Base-by-base conservation (phyloP, 2,888 invertebrate species). In the Holacanthella duospinosa region DNA sequence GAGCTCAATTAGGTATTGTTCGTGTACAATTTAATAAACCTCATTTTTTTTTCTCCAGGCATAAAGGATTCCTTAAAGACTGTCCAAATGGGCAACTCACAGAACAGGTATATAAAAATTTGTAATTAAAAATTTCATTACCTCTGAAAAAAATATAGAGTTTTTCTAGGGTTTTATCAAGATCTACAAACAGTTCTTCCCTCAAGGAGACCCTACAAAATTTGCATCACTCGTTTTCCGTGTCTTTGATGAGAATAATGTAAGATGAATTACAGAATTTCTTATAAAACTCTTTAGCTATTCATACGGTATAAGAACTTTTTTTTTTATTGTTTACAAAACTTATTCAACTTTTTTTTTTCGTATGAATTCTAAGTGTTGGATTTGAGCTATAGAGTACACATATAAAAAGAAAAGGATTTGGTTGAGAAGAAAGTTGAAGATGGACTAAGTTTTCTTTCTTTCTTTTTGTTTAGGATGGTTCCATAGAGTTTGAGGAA, bases 111-210 rank as follows among this genome's bases (percentile, higher is more conserved):
- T 78, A n/a, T n/a, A n/a, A n/a, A n/a, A n/a, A n/a, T n/a, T n/a
- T n/a, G n/a, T n/a, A n/a, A n/a, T n/a, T n/a, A n/a, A n/a, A n/a
- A n/a, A 53, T 53, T 53, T 6, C n/a, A 53, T 53, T 53, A 24
- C n/a, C n/a, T n/a, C n/a, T n/a, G 36, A 36, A 36, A 36, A 36
- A 36, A 9, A 16, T 36, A 9, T 9, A 26, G 55, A 55, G 2
- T 66, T 60, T 43, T 80, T 80, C 63, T 80, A 95, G 94, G 96
- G 96, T 75, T 97, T 99, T 83, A 94, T 95, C 78, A 94, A 91
- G 83, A 99, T 97, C 79, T 97, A 99, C 83, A 94, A 94, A 81
- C 96, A 97, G 81, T 97, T 99, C 82, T 97, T 99, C 80, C 97
- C 97, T 61, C 93, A 96, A 84, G 97, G 97, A 72, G 96, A 99